These are phyloP conservation scores for Anomalospiza imberbis DNA, from an alignment of 2,797 vertebrate species.

Conservation along the genomic window DNA sequence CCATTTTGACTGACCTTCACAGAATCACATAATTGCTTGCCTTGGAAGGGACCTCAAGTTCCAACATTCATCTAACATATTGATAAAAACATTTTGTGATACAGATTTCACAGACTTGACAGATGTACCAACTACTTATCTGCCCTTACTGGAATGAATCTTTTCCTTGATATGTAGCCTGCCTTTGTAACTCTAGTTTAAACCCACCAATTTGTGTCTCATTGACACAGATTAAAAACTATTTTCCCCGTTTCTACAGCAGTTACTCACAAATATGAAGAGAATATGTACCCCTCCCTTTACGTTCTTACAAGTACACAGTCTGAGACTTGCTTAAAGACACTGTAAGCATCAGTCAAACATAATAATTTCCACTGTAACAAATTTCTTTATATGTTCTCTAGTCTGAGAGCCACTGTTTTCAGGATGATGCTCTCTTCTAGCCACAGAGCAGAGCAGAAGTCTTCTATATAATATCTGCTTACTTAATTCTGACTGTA, in stretches of 20 bases:
- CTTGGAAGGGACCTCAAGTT: neutral
- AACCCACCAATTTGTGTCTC: neutral
- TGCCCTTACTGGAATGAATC: neutral
- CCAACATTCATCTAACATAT: neutral
- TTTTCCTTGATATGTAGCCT: neutral
- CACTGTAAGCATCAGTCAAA: neutral
- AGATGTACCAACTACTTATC: neutral
- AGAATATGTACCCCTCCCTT: neutral
- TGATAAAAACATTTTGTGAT: neutral
- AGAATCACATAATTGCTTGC: neutral
- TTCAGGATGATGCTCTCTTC: neutral
- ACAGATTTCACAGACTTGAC: neutral
- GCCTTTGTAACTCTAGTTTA: neutral
- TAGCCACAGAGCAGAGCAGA: neutral
- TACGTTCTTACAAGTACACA: accelerated
- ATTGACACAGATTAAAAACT: neutral
- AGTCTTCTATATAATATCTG: neutral
- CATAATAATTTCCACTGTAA: neutral
- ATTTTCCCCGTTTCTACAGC: neutral
- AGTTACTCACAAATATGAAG: neutral
- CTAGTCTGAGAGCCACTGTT: neutral
- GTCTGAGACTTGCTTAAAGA: neutral
- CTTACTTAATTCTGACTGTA: neutral
- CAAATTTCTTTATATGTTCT: neutral
- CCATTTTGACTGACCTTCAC: neutral